Evolutionary conservation across 2,113 vertebrate species (phyloP).

Genomic region (Alaudala cheleensis): DNA sequence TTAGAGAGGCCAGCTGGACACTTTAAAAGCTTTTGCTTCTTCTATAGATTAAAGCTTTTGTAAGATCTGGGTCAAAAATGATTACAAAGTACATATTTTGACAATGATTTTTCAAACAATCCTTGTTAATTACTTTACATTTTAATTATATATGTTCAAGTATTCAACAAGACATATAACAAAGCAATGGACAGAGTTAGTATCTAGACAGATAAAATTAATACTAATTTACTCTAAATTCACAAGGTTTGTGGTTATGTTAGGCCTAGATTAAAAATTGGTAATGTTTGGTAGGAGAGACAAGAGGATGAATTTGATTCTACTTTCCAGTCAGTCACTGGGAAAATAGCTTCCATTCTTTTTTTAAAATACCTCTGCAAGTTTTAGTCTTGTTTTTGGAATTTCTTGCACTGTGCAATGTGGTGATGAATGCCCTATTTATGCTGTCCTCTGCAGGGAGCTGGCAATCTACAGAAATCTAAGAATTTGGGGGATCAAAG

Average conservation of each 20-base stretch:
- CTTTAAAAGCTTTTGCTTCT: neutral
- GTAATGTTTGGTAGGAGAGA: neutral
- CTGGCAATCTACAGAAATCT: neutral
- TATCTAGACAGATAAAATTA: neutral
- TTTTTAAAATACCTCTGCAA: neutral
- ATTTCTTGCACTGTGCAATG: neutral
- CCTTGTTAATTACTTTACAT: neutral
- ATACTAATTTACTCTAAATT: neutral
- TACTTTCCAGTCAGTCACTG: neutral
- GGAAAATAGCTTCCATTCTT: neutral
- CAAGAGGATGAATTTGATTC: neutral
- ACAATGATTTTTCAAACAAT: neutral
- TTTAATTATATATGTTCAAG: constrained; percentile 5
- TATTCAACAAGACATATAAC: neutral
- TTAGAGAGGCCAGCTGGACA: neutral
- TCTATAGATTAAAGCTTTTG: neutral
- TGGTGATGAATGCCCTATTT: neutral
- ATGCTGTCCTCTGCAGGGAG: neutral
- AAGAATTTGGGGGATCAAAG: neutral
- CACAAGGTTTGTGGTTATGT: neutral
- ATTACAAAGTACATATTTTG: neutral
- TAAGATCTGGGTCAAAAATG: neutral
- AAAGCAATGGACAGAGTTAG: neutral
- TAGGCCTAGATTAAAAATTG: neutral
- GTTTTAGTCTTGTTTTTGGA: neutral